A percentile compares a stretch with the other conserved stretches of the same genome.
Conservation (phyloP, 2,797 vertebrate genomes). For the Austrolebias charrua region DNA sequence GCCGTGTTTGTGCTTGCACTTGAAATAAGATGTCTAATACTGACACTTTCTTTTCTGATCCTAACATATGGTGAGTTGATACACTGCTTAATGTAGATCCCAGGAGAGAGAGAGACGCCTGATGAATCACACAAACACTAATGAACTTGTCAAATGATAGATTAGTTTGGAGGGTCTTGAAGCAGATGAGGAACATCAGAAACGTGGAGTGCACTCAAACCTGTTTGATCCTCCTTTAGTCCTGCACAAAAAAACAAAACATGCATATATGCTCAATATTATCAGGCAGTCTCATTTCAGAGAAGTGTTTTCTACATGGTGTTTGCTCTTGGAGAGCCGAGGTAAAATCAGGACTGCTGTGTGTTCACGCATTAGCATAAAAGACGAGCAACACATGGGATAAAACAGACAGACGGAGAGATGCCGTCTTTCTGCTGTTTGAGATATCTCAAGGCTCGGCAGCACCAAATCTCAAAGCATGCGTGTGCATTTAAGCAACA, state of each 20-base stretch:
- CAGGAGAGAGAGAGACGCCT: slow-evolving; percentile 36
- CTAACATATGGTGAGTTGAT: slow-evolving; percentile 65
- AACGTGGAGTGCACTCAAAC: slow-evolving; percentile 32
- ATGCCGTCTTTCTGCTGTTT: slow-evolving; percentile 35
- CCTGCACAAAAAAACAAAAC: slow-evolving; percentile 6
- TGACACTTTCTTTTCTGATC: slow-evolving; percentile 59
- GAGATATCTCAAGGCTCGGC: slow-evolving; percentile 43
- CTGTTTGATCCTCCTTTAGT: slow-evolving; percentile 44
- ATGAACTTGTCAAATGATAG: slow-evolving; percentile 71
- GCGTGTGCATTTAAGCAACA: slow-evolving; percentile 38
- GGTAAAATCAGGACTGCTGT: slow-evolving; percentile 43
- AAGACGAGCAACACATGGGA: slow-evolving; percentile 35
- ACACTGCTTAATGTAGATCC: slow-evolving; percentile 63
- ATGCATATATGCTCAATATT: slow-evolving; percentile 25
- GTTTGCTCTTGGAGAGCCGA: slow-evolving; percentile 50
- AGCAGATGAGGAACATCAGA: slow-evolving; percentile 45
- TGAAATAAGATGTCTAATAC: slow-evolving; percentile 63
- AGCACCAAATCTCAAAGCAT: slow-evolving; percentile 47
- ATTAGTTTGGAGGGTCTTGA: slow-evolving; percentile 55
- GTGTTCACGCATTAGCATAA: slow-evolving; percentile 54
- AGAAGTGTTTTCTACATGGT: slow-evolving; percentile 37
- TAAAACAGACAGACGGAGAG: slow-evolving; percentile 17
- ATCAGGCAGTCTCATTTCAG: slow-evolving; percentile 50
- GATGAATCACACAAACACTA: slow-evolving; percentile 55
- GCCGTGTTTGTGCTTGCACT: slow-evolving; percentile 10